These are phyloP conservation scores for Keiferia lycopersicella DNA, from an alignment of 2,888 invertebrate species.

Conservation along the genomic window DNA sequence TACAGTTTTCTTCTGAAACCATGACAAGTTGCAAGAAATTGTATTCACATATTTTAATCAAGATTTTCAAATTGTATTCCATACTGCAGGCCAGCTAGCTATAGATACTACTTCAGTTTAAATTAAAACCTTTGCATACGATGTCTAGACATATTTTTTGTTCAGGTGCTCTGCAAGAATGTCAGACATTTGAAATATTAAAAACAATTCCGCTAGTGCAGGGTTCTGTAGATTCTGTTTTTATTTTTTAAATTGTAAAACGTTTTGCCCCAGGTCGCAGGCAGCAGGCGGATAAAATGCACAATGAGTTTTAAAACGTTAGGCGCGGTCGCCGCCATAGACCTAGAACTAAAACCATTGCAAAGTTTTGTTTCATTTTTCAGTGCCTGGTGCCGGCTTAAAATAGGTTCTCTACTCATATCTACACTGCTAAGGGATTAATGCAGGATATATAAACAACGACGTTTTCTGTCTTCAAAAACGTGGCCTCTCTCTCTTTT, in stretches of 20 bases:
- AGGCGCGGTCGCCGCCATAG: constrained; percentile 22
- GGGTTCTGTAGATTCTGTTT: constrained; percentile 33
- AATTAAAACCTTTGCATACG: neutral
- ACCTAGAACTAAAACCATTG: neutral
- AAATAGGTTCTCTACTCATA: too few species aligned
- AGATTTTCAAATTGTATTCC: too few species aligned
- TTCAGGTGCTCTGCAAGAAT: neutral
- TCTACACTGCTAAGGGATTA: too few species aligned
- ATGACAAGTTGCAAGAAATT: too few species aligned
- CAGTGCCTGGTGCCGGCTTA: too few species aligned
- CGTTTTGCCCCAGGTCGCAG: constrained; percentile 39
- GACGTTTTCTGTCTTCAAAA: too few species aligned
- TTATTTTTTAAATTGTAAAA: constrained; percentile 53
- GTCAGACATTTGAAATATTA: constrained; percentile 6
- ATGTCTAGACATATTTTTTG: neutral
- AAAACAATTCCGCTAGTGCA: constrained; percentile 10
- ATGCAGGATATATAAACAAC: too few species aligned
- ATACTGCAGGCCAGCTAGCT: too few species aligned
- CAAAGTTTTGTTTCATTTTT: too few species aligned
- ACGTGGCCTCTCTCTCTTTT: too few species aligned
- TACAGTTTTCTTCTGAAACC: too few species aligned
- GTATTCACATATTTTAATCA: too few species aligned
- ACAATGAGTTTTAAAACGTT: constrained; percentile 45
- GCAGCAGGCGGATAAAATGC: constrained; percentile 42
- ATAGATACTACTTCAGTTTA: neutral